Evolutionary conservation across 2,113 vertebrate species (phyloP), one percentile per base, ranked within the genome.

Genomic region (Motacilla tschutschensis): DNA sequence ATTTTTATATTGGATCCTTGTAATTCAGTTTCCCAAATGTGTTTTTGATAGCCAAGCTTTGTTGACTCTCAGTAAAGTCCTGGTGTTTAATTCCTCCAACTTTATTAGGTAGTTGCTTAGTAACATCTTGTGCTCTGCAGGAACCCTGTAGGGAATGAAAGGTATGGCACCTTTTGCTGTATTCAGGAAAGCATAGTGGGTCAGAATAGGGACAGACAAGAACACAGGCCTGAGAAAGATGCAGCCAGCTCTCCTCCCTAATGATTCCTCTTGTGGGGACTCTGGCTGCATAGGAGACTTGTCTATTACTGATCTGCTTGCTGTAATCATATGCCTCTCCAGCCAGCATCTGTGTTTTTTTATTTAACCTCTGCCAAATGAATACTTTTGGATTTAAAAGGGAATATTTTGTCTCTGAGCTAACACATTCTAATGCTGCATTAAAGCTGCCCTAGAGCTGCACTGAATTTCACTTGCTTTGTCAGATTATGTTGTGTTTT

Each of bases 391-490:
- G 91, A 94, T 95, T 94, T 91, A 82, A 88, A 94, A 93, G 93
- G 77, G 92, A 93, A 64, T 93, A 95, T 92, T 96, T 96, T 92
- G 80, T 96, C 85, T 96, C 85, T 85, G 90, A 95, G 92, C 90
- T 92, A 96, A 94, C 63, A 89, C 85, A 91, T 92, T 96, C 80
- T 95, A 94, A 95, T 96, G 96, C 96, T 97, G 96, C 96, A 96
- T 96, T 94, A 87, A 94, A 95, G 92, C 94, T 91, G 94, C 95
- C 95, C 95, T 95, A 91, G 89, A 94, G 95, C 96, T 96, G 96
- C 96, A 96, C 95, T 95, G 96, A 97, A 94, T 94, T 95, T 95
- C 72, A 41, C 92, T 92, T 76, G 85, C 95, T 96, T 93, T 95
- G 90, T 96, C 89, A 93, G 86, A 95, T 79, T 93, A 47, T 94